A percentile compares a stretch with the other conserved stretches of the same genome.
These are phyloP conservation scores for Amazona finschi DNA, from an alignment of 2,797 vertebrate species.

Conservation along the genomic window DNA sequence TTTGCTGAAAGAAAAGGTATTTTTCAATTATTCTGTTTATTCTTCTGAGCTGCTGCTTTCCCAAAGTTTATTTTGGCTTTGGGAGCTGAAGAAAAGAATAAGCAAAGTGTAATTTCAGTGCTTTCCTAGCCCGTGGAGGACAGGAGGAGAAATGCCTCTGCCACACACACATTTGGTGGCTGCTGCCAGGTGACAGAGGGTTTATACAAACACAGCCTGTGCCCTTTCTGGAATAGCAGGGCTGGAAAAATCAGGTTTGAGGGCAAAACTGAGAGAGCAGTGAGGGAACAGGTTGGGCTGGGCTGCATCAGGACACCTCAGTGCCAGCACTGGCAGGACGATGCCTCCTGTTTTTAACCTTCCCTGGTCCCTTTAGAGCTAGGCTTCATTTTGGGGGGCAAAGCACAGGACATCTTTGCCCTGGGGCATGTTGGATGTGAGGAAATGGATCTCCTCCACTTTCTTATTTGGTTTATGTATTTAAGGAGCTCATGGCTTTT, in stretches of 20 bases:
- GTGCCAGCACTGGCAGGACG: background rate
- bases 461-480: background rate
- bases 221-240: background rate
- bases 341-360: background rate
- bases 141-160: background rate
- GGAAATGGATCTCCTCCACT: background rate
- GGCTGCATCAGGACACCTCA: background rate
- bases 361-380: background rate
- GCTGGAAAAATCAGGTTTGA: background rate
- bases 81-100: background rate
- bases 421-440: background rate
- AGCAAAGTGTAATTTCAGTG: constrained; percentile 6
- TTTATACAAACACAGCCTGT: background rate
- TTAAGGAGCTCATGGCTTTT: background rate
- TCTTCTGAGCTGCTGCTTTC: constrained; percentile 27
- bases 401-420: background rate
- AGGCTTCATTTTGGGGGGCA: background rate
- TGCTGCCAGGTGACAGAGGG: constrained; percentile 15
- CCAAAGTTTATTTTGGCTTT: constrained; percentile 41
- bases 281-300: background rate
- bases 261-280: background rate
- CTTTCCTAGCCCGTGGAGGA: background rate
- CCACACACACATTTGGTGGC: background rate
- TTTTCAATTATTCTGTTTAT: constrained; percentile 51
- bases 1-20: constrained; percentile 3